Base-by-base conservation (phyloP, 2,113 vertebrate species). In the Bufo bufo region DNA sequence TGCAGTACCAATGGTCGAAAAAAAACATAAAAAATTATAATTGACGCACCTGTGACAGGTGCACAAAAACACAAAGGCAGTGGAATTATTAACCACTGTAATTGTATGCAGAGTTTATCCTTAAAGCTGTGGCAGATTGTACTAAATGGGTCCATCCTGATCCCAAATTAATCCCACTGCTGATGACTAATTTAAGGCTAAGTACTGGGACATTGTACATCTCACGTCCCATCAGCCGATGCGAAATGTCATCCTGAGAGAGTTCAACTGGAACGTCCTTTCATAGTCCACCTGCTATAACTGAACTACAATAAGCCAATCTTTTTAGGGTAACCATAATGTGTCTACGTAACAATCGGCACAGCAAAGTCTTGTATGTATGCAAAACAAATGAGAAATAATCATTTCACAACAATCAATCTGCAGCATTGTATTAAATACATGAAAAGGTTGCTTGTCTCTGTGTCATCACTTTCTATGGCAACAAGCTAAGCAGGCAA, bases 181-280 rank as follows among this genome's bases (percentile, higher is more conserved):
- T 78, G 81, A 88, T 84, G 87, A 88, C 87, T 88, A 88, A 88
- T 88, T 83, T 88, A 88, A 88, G 77, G 80, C 87, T 88, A 88
- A 88, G 87, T 74, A 88, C 87, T 77, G 71, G 87, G 80, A 88
- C 87, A 84, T 19, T 77, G 87, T 54, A 88, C 72, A 83, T 72
- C 82, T 88, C 87, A 88, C 74, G 87, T 78, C 87, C 87, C 11
- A 69, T 84, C 87, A 84, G 85, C 61, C 17, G 59, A 88, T 83
- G 69, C 17, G 58, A 84, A 84, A 20, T 56, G 47, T 17, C 77
- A 81, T 88, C 87, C 87, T 84, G 72, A 84, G 69, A 77, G 72
- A 78, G 74, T 87, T 87, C 85, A 87, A 71, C 85, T 47, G 7
- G 13, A 71, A 80, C 7, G 43, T 49, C 65, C 20, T 74, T 85